Evolutionary conservation across 2,888 invertebrate genomes (phyloP), one percentile per base, ranked within the genome.

Genomic region (Spisula subtruncata): DNA sequence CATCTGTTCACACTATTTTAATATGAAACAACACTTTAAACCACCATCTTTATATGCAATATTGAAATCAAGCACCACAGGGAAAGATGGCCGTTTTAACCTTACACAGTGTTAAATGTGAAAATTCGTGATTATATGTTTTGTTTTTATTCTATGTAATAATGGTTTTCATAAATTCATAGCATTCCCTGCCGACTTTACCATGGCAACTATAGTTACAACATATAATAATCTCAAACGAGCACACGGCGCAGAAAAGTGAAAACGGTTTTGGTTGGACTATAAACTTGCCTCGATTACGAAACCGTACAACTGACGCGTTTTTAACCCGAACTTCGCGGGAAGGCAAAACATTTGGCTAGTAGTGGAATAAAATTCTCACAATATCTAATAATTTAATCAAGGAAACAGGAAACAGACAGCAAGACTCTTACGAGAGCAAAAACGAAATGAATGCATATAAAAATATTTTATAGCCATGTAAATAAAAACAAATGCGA

Each of bases 401-500:
- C 60, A 60, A 20, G 60, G 51, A 60, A 60, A 60, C 60, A 18
- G 60, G 60, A 60, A 60, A 25, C 25, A 60, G 60, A 60, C 20
- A n/a, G 25, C 60, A 60, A 60, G 60, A 60, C 60, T n/a, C 25
- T 6, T 60, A 60, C 4, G 60, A 60, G 60, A 60, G 14, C 14
- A 60, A 60, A 20, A 60, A n/a, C 6, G n/a, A n/a, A 8, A n/a
- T 25, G 18, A 6, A 60, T 25, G 25, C 2, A 20, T 60, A 25
- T 25, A 60, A n/a, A 60, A n/a, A 60, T 6, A 20, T 60, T 60
- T 60, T 60, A n/a, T 25, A 20, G 60, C n/a, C 60, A 60, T 60
- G 18, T 60, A 60, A 60, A 60, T 60, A 60, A 60, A 60, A 60
- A 60, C 60, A 60, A 60, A 60, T 51, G 51, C 51, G 51, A 16